Base-by-base conservation (phyloP, 2,888 invertebrate species). In the Heteromurus nitidus region DNA sequence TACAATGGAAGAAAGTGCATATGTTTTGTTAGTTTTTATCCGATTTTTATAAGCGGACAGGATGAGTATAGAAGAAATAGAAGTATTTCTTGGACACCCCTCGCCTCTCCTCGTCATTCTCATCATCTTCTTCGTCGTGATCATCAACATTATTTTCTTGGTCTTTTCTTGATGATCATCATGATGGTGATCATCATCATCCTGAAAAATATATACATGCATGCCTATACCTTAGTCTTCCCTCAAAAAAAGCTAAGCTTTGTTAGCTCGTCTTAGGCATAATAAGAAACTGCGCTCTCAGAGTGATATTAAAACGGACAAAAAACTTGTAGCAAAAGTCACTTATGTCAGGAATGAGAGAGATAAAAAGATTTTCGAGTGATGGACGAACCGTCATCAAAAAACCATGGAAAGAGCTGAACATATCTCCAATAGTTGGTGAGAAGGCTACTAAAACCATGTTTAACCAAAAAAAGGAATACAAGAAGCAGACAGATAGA, bases 291-390 rank as follows among this genome's bases (percentile, higher is more conserved):
- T 47, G 47, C n/a, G n/a, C 53, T 47, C 47, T 13, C 22, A 36
- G 76, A 76, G 58, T 82, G 75, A 77, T 82, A 76, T 77, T 76
- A 72, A 77, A 82, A 70, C 58, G 58, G 55, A 64, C 42, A 82
- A 82, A 82, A 76, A 82, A 79, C 67, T 76, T 82, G 77, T 70
- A 77, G 82, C 67, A 77, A 73, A 82, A 82, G 82, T 79, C 77
- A 82, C 82, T 82, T 82, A 77, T 82, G 77, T 79, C 77, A 79
- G 77, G 80, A 67, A 73, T 80, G 73, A 80, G 68, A 65, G 53
- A 82, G 82, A 82, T 72, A 77, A 82, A 82, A 77, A 82, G 68
- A 77, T 75, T 68, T 70, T 76, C 81, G 58, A 65, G 70, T 76
- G 82, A 82, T 77, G 77, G 60, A 73, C 82, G 62, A 70, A 82